phyloP scores from a whole-genome alignment of 1,140 invertebrate genomes.

The Polypedilum vanderplanki region DNA sequence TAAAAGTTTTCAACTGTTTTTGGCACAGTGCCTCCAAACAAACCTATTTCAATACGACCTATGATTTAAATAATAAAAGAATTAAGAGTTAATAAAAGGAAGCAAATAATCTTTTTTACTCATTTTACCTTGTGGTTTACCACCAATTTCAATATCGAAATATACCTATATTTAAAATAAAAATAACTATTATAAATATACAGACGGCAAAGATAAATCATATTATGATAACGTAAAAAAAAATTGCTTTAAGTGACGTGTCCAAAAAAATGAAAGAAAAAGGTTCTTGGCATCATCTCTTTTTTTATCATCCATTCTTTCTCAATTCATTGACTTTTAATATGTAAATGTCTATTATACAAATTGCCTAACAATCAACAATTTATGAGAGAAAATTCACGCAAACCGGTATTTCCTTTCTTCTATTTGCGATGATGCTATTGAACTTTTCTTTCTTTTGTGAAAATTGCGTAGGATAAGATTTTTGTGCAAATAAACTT shows the following conservation, averaged over 20 bases:
- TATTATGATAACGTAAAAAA: background rate
- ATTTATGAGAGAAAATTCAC: background rate
- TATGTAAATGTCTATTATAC: background rate
- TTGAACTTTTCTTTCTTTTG: background rate
- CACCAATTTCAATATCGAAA: constrained; percentile 89
- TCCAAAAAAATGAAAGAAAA: background rate
- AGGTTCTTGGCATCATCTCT: background rate
- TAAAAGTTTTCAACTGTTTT: constrained; percentile 91
- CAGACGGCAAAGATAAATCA: background rate
- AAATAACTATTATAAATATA: constrained; percentile 1
- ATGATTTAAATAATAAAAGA: background rate
- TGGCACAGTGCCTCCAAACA: constrained; percentile 92
- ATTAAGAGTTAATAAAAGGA: background rate
- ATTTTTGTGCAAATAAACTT: background rate
- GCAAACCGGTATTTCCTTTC: background rate
- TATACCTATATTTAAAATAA: constrained; percentile 62
- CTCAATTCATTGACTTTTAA: background rate
- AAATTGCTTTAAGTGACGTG: background rate
- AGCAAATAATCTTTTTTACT: background rate
- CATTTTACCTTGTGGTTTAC: constrained; percentile 56
- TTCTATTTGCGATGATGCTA: background rate
- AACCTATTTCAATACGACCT: constrained; percentile 75
- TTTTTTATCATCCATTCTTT: background rate
- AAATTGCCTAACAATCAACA: background rate
- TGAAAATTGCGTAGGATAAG: background rate